phyloP scores from a whole-genome alignment of 2,797 vertebrate species.

The Pipistrellus pygmaeus region DNA sequence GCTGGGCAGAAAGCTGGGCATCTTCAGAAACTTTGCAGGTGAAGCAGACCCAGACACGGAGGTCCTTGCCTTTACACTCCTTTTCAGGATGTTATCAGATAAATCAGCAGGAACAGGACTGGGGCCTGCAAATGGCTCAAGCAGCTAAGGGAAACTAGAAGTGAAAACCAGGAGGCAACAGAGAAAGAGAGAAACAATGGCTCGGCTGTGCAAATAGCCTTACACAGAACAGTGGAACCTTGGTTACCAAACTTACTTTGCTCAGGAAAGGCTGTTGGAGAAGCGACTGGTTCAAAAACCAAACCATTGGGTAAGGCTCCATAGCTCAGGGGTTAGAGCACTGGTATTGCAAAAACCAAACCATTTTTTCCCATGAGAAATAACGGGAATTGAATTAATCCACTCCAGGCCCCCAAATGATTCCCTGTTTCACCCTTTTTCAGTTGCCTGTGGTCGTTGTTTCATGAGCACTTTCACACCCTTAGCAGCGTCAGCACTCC shows the following conservation, averaged over 20 bases:
- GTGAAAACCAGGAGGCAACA: neutral
- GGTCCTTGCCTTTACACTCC: neutral
- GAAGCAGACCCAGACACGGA: neutral
- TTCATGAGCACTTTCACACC: neutral
- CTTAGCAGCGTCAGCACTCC: neutral
- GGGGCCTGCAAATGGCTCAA: neutral
- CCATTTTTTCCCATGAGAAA: neutral
- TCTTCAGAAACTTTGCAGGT: neutral
- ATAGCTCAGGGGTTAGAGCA: too few relatives aligned
- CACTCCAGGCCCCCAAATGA: neutral
- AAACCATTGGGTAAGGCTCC: too few relatives aligned
- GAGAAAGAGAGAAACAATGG: neutral
- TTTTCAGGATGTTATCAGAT: neutral
- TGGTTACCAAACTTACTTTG: neutral
- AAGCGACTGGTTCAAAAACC: neutral
- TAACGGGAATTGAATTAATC: neutral
- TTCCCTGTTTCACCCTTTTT: neutral
- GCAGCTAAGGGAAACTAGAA: neutral
- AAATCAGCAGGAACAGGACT: neutral
- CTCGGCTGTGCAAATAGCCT: neutral
- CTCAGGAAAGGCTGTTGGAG: neutral
- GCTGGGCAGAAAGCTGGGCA: neutral
- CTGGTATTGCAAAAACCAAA: neutral
- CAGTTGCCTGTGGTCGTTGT: neutral
- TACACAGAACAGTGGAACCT: neutral